Conservation (phyloP, 2,888 invertebrate genomes). For the Epinotia bilunana region DNA sequence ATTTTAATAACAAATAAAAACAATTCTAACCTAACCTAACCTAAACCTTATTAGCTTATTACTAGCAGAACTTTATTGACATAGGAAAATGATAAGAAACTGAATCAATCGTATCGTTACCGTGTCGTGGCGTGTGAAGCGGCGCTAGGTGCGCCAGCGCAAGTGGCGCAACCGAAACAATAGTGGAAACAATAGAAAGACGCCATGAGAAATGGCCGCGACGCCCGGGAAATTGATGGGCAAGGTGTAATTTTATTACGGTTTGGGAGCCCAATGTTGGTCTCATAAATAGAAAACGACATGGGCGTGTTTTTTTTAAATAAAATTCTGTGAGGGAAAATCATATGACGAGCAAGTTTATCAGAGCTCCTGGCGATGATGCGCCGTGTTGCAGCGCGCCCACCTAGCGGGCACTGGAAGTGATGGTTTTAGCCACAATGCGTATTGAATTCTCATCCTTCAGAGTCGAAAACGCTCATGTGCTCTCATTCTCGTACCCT, state of each 20-base stretch:
- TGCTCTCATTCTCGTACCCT: too few species aligned
- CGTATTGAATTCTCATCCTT: too few species aligned
- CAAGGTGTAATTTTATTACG: constrained; percentile 39
- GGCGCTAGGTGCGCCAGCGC: constrained; percentile 31
- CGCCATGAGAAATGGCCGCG: constrained; percentile 35
- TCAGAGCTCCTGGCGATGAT: too few species aligned
- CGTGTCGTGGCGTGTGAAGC: constrained; percentile 20
- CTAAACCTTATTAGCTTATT: too few species aligned
- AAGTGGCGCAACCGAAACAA: constrained; percentile 45
- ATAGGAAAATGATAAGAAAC: background rate
- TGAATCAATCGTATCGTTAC: background rate
- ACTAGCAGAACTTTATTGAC: too few species aligned
- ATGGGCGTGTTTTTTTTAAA: background rate
- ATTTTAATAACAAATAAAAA: too few species aligned
- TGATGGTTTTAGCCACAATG: too few species aligned
- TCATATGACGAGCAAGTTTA: background rate
- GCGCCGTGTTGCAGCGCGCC: too few species aligned
- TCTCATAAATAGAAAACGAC: background rate
- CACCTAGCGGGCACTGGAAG: too few species aligned
- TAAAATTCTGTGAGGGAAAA: background rate
- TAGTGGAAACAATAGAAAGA: constrained; percentile 44
- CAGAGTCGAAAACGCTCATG: too few species aligned
- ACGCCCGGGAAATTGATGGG: constrained; percentile 39
- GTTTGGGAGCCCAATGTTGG: constrained; percentile 20
- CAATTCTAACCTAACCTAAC: too few species aligned